Evolutionary conservation across 2,888 invertebrate genomes (phyloP).

Genomic region (Digitonthophagus gazella): DNA sequence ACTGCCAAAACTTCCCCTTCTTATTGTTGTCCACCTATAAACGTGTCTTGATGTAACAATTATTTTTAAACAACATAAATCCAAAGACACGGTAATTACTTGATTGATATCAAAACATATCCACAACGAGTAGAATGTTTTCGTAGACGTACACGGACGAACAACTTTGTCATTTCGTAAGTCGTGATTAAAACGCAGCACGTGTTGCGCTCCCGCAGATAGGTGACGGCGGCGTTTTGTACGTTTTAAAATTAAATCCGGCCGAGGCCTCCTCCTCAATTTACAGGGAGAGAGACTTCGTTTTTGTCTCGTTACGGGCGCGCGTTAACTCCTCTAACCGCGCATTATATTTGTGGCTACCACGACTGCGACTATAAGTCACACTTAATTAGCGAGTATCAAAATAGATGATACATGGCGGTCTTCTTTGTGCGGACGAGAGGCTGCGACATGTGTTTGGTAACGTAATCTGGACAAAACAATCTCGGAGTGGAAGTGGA

Average conservation of each 20-base stretch:
- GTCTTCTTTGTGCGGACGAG: background rate
- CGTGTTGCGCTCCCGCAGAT: slow-evolving; percentile 29
- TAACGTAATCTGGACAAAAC: background rate
- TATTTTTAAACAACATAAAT: background rate
- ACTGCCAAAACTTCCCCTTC: no score
- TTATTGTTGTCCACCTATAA: background rate
- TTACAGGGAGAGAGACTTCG: background rate
- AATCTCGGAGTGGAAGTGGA: background rate
- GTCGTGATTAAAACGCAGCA: slow-evolving; percentile 42
- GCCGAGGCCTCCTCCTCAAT: slow-evolving; percentile 10
- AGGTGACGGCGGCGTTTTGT: background rate
- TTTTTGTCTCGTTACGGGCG: slow-evolving; percentile 10
- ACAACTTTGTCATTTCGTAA: slow-evolving; percentile 48
- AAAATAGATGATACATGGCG: slow-evolving; percentile 11
- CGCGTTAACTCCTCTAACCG: slow-evolving; percentile 15
- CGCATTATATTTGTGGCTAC: slow-evolving; percentile 9
- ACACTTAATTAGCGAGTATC: slow-evolving; percentile 13
- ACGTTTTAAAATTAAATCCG: slow-evolving; percentile 12
- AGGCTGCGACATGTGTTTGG: background rate
- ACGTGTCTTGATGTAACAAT: background rate
- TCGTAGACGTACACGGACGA: slow-evolving; percentile 35
- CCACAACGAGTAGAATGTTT: background rate
- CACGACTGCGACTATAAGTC: slow-evolving; percentile 1
- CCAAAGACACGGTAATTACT: slow-evolving; percentile 27
- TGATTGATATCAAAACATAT: background rate